Base-by-base conservation (phyloP, 2,113 vertebrate genomes). In the Zosterops japonicus region DNA sequence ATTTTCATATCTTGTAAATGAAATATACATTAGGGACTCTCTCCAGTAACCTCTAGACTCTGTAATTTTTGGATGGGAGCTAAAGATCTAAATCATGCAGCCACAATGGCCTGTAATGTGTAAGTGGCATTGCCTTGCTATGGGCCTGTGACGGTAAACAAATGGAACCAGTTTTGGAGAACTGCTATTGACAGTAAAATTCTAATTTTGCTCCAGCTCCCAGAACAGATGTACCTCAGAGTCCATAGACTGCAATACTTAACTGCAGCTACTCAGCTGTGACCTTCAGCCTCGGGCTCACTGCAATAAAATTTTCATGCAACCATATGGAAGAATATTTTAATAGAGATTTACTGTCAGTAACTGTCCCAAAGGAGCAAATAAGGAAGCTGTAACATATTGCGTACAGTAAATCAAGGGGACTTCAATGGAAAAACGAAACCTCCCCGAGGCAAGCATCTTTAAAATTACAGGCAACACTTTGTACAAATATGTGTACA, bases 301-400 rank as follows among this genome's bases (percentile, higher is more conserved):
- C 97, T 97, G 98, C 99, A 98, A 99, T 99, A 98, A 99, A 99
- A 99, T 99, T 99, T 99, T 99, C 98, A 99, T 99, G 98, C 98
- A 98, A 98, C 98, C 99, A 99, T 99, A 99, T 99, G 99, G 98
- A 99, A 98, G 98, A 98, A 98, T 99, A 99, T 99, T 98, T 99
- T 99, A 99, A 99, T 98, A 98, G 99, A 99, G 99, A 99, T 99
- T 99, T 99, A 99, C 99, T 99, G 99, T 99, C 98, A 98, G 98
- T 97, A 98, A 98, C 97, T 97, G 97, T 98, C 98, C 98, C 98
- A 98, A 97, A 98, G 98, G 98, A 98, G 98, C 98, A 98, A 98
- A 99, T 98, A 98, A 98, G 98, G 98, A 98, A 99, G 98, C 98
- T 98, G 98, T 98, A 98, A 98, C 98, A 99, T 98, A 99, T 98